phyloP scores from a whole-genome alignment of 2,888 invertebrate species.

The Leptothorax acervorum region DNA sequence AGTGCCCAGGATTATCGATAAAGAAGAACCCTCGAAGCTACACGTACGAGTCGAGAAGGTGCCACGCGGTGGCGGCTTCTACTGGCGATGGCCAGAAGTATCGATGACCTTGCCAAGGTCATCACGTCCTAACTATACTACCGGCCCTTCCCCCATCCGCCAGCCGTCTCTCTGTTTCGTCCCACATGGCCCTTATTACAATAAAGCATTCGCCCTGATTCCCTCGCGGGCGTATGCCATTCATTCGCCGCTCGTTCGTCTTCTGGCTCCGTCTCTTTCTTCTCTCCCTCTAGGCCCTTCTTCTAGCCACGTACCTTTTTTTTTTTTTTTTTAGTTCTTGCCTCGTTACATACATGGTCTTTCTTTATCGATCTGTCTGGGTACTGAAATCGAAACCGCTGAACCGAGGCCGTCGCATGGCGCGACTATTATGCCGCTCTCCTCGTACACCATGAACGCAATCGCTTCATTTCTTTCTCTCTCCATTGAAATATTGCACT shows the following conservation, averaged over 20 bases:
- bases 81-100: slow-evolving; percentile 82
- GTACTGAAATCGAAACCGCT: slow-evolving; percentile 74
- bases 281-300: slow-evolving; percentile 27
- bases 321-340: slow-evolving; percentile 67
- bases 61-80: slow-evolving; percentile 79
- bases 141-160: slow-evolving; percentile 69
- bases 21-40: slow-evolving; percentile 68
- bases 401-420: slow-evolving; percentile 70
- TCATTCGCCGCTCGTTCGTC: slow-evolving; percentile 76
- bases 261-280: slow-evolving; percentile 48
- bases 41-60: slow-evolving; percentile 30
- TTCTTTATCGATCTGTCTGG: slow-evolving; percentile 66
- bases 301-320: slow-evolving; percentile 59
- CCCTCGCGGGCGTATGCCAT: slow-evolving; percentile 76
- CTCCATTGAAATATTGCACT: slow-evolving; percentile 22
- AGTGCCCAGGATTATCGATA: slow-evolving; percentile 72
- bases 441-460: slow-evolving; percentile 53
- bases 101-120: slow-evolving; percentile 84
- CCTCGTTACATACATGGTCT: slow-evolving; percentile 68
- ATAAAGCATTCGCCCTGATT: slow-evolving; percentile 80
- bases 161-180: slow-evolving; percentile 57
- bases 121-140: slow-evolving; percentile 80
- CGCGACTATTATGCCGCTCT: slow-evolving; percentile 65
- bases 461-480: slow-evolving; percentile 57
- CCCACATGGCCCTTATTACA: slow-evolving; percentile 78